A percentile compares a stretch with the other conserved stretches of the same genome.
phyloP scores from a whole-genome alignment of 2,888 invertebrate genomes.

The Alloplasta piceator region DNA sequence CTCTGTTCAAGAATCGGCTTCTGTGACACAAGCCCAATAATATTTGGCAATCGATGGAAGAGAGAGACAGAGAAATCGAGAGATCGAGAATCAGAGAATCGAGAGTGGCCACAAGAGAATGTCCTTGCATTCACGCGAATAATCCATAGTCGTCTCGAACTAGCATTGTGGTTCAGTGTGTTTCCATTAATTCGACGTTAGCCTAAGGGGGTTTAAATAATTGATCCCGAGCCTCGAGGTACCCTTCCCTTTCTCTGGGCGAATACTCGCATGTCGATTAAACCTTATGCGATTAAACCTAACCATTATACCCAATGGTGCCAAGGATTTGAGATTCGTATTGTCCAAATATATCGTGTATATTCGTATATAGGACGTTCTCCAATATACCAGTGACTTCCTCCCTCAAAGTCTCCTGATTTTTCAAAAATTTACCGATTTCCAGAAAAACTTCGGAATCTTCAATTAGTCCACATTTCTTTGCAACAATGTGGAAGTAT shows the following conservation, averaged over 20 bases:
- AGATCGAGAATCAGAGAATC: slow-evolving; percentile 5
- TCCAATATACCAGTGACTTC: no score
- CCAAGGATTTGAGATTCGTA: slow-evolving; percentile 50
- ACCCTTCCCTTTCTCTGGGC: slow-evolving; percentile 22
- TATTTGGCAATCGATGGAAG: not conserved
- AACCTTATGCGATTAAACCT: slow-evolving; percentile 57
- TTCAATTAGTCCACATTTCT: not conserved
- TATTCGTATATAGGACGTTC: not conserved
- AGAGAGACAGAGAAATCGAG: not conserved
- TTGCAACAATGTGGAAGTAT: no score
- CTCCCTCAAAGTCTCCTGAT: no score
- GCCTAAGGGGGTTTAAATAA: slow-evolving; percentile 78
- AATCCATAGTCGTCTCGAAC: slow-evolving; percentile 76
- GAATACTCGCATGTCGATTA: slow-evolving; percentile 58
- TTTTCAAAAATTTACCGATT: not conserved
- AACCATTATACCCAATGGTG: slow-evolving; percentile 47
- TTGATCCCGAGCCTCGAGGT: slow-evolving; percentile 71
- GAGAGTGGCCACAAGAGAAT: slow-evolving; percentile 69
- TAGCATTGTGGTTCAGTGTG: slow-evolving; percentile 72
- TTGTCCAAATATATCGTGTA: not conserved
- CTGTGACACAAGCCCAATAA: no score
- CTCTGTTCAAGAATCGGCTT: no score
- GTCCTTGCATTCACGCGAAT: slow-evolving; percentile 72
- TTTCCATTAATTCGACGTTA: slow-evolving; percentile 79
- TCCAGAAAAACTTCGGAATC: not conserved